Base-by-base conservation (phyloP, 2,113 vertebrate genomes). In the Physeter macrocephalus region DNA sequence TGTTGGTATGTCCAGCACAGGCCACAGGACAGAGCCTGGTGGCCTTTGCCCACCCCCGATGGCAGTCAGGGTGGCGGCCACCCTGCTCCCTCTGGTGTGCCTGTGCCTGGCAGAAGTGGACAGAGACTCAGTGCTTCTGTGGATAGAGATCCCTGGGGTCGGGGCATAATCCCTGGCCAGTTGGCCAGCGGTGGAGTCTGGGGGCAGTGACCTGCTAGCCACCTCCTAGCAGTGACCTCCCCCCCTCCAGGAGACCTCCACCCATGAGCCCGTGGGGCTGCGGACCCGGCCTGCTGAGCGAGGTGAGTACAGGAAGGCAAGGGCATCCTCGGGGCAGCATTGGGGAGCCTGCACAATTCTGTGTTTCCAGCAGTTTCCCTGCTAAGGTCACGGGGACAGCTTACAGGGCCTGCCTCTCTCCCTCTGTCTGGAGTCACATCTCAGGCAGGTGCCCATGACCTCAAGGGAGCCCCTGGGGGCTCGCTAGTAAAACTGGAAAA, bases 51-150 rank as follows among this genome's bases (percentile, higher is more conserved):
- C 43, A 11, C 15, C 29, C 9, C 27, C 21, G 15, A 41, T 11
- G 14, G 12, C 6, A 6, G 8, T 74, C 36, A 3, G 17, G 15
- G n/a, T 11, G 14, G 12, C 9, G 6, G 8, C 66, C 36, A 4
- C 13, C 27, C 15, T 7, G 1, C 1, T 7, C 5, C 46, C 36
- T 27, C 9, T 18, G 49, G 20, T 36, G 4, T 41, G n/a, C 75
- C 39, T 7, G 6, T 69, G 9, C 64, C 43, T 67, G 20, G 3
- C 49, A 82, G 82, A 67, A 64, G 29, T 4, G 6, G 10, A 34
- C 62, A 2, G 6, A 5, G 29, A n/a, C 13, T 31, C 3, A 6
- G 43, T 43, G 34, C 3, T 49, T 0, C 20, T 17, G 2, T 49
- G 66, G 13, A 25, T 23, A 39, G 54, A 36, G 59, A 43, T 7